Conservation (phyloP, 2,888 invertebrate species). For the Antheraea assamensis region DNA sequence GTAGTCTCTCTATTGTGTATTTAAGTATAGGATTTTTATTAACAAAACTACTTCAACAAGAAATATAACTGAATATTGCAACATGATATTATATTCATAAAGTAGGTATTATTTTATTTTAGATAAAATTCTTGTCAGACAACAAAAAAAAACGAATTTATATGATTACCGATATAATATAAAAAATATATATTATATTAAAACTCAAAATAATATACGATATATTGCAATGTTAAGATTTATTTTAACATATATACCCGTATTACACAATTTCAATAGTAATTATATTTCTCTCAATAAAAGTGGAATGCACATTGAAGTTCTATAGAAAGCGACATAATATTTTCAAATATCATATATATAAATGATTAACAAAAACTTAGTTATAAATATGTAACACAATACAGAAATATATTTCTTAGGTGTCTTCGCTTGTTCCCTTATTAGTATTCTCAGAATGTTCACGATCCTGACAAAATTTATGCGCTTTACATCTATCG, state of each 20-base stretch:
- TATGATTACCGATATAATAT: not conserved
- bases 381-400: not conserved
- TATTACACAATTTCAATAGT: not conserved
- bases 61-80: not conserved
- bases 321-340: not conserved
- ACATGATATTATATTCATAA: not conserved
- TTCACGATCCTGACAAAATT: constrained; percentile 83
- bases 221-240: not conserved
- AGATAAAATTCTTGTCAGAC: not conserved
- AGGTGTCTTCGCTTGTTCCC: constrained; percentile 3
- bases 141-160: not conserved
- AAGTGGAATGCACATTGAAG: not conserved
- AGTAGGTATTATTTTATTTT: not conserved
- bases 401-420: constrained; percentile 18
- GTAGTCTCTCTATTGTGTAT: not conserved
- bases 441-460: constrained; percentile 33
- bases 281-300: not conserved
- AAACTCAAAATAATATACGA: not conserved
- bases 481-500: constrained; percentile 89
- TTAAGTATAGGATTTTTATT: not conserved
- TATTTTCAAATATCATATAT: not conserved
- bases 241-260: not conserved
- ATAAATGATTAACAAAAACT: not conserved
- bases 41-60: not conserved
- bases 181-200: not conserved